Evolutionary conservation across 1,140 invertebrate genomes (phyloP), one percentile per base, ranked within the genome.

Genomic region (Nasonia vitripennis): DNA sequence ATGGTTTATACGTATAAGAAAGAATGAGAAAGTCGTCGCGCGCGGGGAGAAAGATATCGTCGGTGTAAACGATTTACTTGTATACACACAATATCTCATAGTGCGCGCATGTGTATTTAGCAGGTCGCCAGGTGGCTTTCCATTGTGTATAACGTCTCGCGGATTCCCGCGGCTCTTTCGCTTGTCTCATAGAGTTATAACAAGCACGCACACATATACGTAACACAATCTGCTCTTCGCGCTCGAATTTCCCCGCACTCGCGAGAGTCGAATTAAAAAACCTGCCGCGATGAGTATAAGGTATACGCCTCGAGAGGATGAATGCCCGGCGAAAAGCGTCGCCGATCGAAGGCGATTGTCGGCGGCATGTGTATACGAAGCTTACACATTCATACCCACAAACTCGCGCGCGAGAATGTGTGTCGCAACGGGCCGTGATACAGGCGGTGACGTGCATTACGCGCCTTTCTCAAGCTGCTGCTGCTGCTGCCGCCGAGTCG

Each of bases 111-210:
- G 37, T 12, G 17, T 71, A 71, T 81, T 81, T 71, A 81, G n/a
- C 67, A 67, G 27, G 17, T 71, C 11, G 79, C 27, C 55, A n/a
- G 78, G 78, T 67, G 27, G 41, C 67, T 81, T 81, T 73, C 70
- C 48, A 81, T 81, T 81, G 80, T 81, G 80, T 81, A 41, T 2
- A 27, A 1, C 71, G 1, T 51, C 48, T 51, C 23, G 45, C 45
- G 34, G 12, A n/a, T 81, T 81, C 80, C 37, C 70, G 48, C 68
- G 80, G 62, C n/a, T 81, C 17, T 51, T 67, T 17, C 79, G 45
- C n/a, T 2, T 45, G 37, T 37, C 34, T 70, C n/a, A n/a, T 68
- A 45, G 45, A 81, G 41, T 48, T 27, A 45, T 37, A 45, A n/a
- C 20, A 71, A 14, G 27, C 23, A 51, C 27, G 1, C 27, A 70